These are phyloP conservation scores for Uropetala carovei DNA, from an alignment of 2,888 invertebrate species.

Conservation along the genomic window DNA sequence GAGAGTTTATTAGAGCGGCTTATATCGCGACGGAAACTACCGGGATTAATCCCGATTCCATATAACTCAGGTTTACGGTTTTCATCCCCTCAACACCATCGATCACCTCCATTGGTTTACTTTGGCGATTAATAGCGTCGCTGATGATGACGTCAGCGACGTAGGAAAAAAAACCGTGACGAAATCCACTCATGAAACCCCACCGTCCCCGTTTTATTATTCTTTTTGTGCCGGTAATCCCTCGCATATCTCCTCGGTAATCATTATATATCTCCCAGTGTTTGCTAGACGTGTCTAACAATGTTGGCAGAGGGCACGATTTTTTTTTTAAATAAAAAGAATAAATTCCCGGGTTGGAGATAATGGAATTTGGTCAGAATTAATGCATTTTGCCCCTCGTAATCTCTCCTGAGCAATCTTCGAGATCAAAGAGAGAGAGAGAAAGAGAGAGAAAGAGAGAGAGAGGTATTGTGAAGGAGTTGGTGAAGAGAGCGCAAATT, in stretches of 20 bases:
- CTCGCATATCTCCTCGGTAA: neutral
- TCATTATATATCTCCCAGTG: neutral
- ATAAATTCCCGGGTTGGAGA: neutral
- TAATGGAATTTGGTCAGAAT: neutral
- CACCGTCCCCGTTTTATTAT: neutral
- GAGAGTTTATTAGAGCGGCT: conserved; percentile 11
- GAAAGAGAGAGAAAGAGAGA: neutral
- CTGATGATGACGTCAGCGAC: neutral
- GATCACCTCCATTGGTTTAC: neutral
- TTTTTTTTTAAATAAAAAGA: neutral
- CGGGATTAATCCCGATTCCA: neutral
- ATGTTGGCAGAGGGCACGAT: neutral
- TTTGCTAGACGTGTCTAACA: neutral
- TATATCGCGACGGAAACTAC: neutral
- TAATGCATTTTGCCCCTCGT: neutral
- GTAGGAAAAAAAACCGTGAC: neutral
- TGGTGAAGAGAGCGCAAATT: neutral
- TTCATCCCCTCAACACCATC: neutral
- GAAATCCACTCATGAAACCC: too few relatives aligned
- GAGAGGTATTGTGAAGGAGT: neutral
- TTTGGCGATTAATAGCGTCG: neutral
- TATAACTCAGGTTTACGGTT: neutral
- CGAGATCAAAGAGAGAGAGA: neutral
- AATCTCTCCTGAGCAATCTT: neutral
- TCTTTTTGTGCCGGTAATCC: neutral